Conservation (phyloP, 1,140 invertebrate genomes). For the Mya arenaria region DNA sequence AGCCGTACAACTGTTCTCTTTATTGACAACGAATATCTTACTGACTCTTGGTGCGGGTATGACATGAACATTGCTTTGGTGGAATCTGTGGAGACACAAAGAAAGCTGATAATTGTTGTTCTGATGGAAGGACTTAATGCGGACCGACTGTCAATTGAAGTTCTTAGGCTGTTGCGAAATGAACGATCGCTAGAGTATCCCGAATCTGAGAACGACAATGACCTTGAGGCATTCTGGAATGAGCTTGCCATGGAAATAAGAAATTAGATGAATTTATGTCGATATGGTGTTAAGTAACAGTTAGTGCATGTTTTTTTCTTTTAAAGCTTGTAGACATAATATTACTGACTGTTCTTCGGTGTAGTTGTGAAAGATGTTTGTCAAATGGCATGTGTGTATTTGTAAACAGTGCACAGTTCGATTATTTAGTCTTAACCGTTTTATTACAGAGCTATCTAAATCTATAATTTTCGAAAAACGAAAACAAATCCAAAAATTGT, state of each 20-base stretch:
- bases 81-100: slow-evolving; percentile 16
- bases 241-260: slow-evolving; percentile 36
- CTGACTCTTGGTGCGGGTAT: slow-evolving; percentile 28
- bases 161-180: slow-evolving; percentile 1
- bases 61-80: slow-evolving; percentile 27
- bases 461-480: no score
- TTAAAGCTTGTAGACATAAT: no score
- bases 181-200: slow-evolving; percentile 26
- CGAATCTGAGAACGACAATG: slow-evolving; percentile 15
- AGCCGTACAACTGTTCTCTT: slow-evolving; percentile 32
- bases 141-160: not conserved
- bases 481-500: no score
- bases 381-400: no score
- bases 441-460: no score
- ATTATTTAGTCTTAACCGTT: no score
- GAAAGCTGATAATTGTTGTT: slow-evolving; percentile 28
- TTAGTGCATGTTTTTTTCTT: no score
- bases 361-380: no score
- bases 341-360: no score
- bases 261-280: no score
- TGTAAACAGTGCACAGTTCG: no score
- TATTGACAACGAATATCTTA: slow-evolving; percentile 14
- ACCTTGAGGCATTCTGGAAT: slow-evolving; percentile 17
- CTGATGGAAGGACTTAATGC: slow-evolving; percentile 3
- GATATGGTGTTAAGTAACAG: no score